A percentile compares a stretch with the other conserved stretches of the same genome.
phyloP scores from a whole-genome alignment of 2,113 vertebrate genomes.

The Bostrychus sinensis region DNA sequence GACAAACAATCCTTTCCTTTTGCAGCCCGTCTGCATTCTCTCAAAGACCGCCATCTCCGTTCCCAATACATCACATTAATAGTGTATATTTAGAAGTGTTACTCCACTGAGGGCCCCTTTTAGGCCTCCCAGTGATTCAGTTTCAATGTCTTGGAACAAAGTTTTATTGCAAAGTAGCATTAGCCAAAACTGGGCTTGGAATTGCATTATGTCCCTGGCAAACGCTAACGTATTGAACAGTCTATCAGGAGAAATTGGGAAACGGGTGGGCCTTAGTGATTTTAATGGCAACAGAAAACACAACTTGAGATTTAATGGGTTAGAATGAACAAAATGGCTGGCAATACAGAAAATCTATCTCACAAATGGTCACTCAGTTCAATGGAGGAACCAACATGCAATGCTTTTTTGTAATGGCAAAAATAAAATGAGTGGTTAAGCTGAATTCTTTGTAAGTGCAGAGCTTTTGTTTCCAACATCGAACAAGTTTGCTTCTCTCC shows the following conservation, averaged over 20 bases:
- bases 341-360: conserved; percentile 65
- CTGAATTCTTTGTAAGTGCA: conserved; percentile 36
- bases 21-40: conserved; percentile 26
- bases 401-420: conserved; percentile 44
- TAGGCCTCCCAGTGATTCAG: conserved; percentile 50
- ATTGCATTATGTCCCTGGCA: conserved; percentile 64
- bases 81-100: conserved; percentile 56
- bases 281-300: conserved; percentile 54
- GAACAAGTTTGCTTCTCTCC: background rate
- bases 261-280: conserved; percentile 48
- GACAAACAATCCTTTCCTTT: conserved; percentile 45
- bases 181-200: conserved; percentile 58
- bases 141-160: conserved; percentile 55
- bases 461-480: conserved; percentile 21
- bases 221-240: conserved; percentile 60
- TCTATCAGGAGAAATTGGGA: conserved; percentile 55
- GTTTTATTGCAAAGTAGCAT: conserved; percentile 62
- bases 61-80: conserved; percentile 62
- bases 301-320: conserved; percentile 67
- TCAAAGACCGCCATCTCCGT: conserved; percentile 19
- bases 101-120: conserved; percentile 56
- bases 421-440: conserved; percentile 48
- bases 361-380: conserved; percentile 57
- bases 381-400: conserved; percentile 47
- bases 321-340: conserved; percentile 60